Percentiles rank a stretch among this genome's conserved stretches.
Evolutionary conservation across 1,140 invertebrate genomes (phyloP).

Genomic region (Hyles euphorbiae): DNA sequence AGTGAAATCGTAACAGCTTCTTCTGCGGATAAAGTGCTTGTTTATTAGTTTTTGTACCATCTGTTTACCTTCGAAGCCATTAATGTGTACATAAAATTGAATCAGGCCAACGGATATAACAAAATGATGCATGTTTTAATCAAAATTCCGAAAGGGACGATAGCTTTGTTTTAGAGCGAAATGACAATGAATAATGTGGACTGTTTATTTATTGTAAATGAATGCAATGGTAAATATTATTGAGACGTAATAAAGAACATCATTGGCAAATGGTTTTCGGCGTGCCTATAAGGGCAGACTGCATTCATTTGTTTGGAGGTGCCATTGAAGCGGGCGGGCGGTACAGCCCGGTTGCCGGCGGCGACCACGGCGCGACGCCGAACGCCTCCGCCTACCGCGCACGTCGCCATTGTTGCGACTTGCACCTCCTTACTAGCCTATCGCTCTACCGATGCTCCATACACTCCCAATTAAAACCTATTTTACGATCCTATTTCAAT

Average conservation of each 20-base stretch:
- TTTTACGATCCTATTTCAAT: background rate
- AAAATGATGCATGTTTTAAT: too few species aligned
- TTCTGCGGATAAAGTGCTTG: too few species aligned
- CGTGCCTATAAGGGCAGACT: slow-evolving; percentile 10
- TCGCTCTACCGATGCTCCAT: too few species aligned
- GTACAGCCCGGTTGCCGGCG: slow-evolving; percentile 30
- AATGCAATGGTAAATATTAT: too few species aligned
- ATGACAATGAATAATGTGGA: too few species aligned
- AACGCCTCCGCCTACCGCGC: slow-evolving; percentile 52
- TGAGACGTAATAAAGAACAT: background rate
- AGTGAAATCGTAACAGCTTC: too few species aligned
- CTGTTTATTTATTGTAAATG: too few species aligned
- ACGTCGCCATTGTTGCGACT: slow-evolving; percentile 53
- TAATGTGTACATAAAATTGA: background rate
- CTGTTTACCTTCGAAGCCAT: too few species aligned
- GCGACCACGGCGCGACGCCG: slow-evolving; percentile 40
- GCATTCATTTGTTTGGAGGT: slow-evolving; percentile 33
- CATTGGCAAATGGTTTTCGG: background rate
- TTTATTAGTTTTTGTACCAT: too few species aligned
- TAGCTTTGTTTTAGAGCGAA: too few species aligned
- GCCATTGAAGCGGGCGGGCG: slow-evolving; percentile 43
- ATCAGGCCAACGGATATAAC: background rate
- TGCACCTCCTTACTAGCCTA: too few species aligned
- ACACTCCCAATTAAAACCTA: slow-evolving; percentile 42
- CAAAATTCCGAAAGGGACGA: too few species aligned